Evolutionary conservation across 2,113 vertebrate species (phyloP).

Genomic region (Rhinolophus ferrumequinum): DNA sequence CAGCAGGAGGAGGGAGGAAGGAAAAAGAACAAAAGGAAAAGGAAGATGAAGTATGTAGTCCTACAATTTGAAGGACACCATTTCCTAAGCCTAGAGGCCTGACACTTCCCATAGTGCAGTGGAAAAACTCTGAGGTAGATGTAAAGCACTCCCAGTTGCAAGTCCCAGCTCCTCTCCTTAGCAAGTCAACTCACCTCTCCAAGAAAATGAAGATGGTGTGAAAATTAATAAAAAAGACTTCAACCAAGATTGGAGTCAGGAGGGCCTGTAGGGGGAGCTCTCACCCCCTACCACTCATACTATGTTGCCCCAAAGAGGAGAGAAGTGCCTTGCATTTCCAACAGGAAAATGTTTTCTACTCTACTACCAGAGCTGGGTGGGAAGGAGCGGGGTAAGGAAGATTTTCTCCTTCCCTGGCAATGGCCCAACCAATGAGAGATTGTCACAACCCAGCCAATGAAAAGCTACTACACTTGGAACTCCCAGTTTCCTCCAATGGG

Average conservation of each 20-base stretch:
- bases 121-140: background rate
- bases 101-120: too few species aligned
- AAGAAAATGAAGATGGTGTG: background rate
- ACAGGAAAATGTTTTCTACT: background rate
- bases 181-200: background rate
- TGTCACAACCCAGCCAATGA: background rate
- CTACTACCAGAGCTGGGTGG: background rate
- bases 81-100: background rate
- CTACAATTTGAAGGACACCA: background rate
- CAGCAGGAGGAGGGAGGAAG: fast-evolving
- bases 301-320: background rate
- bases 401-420: background rate
- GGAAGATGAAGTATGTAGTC: background rate
- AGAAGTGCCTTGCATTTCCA: background rate
- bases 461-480: background rate
- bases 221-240: background rate
- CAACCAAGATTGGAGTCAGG: background rate
- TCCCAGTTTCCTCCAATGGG: background rate
- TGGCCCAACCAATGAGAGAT: background rate
- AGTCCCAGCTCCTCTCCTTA: background rate
- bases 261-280: too few species aligned
- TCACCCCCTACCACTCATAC: background rate
- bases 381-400: background rate
- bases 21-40: background rate
- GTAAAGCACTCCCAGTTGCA: background rate